Conservation (phyloP, 1,140 invertebrate genomes). For the Tenebrio molitor region DNA sequence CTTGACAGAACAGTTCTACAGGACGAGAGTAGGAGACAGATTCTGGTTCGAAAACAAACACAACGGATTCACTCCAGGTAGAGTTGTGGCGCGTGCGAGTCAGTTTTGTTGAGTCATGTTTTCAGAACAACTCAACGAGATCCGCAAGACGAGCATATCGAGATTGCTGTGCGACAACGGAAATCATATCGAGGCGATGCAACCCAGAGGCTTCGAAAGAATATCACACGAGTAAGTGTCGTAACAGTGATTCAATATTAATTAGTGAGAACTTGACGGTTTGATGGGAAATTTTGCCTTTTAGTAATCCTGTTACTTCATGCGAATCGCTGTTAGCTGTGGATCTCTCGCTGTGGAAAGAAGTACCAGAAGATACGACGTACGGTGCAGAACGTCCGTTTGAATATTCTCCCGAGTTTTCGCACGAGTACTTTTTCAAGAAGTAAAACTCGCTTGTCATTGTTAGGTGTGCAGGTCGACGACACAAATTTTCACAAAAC, state of each 20-base stretch:
- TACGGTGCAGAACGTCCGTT: neutral
- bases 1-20: slow-evolving; percentile 89
- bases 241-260: slow-evolving; percentile 17
- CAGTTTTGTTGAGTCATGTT: slow-evolving; percentile 5
- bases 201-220: slow-evolving; percentile 75
- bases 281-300: slow-evolving; percentile 59
- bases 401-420: neutral
- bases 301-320: slow-evolving; percentile 76
- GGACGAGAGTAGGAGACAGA: slow-evolving; percentile 85
- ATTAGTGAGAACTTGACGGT: slow-evolving; percentile 20
- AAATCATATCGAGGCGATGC: slow-evolving; percentile 81
- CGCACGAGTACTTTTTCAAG: slow-evolving; percentile 14
- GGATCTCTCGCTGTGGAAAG: slow-evolving; percentile 77
- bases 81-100: slow-evolving; percentile 43
- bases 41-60: slow-evolving; percentile 86
- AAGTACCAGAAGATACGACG: slow-evolving; percentile 51
- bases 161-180: slow-evolving; percentile 91
- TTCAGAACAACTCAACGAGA: slow-evolving; percentile 71
- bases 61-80: slow-evolving; percentile 80
- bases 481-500: no score
- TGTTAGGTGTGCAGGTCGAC: no score
- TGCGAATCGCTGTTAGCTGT: slow-evolving; percentile 77
- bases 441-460: neutral
- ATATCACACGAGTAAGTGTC: slow-evolving; percentile 73
- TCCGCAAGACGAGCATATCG: slow-evolving; percentile 86